phyloP scores from a whole-genome alignment of 2,113 vertebrate genomes.

The Macquaria ambigua region DNA sequence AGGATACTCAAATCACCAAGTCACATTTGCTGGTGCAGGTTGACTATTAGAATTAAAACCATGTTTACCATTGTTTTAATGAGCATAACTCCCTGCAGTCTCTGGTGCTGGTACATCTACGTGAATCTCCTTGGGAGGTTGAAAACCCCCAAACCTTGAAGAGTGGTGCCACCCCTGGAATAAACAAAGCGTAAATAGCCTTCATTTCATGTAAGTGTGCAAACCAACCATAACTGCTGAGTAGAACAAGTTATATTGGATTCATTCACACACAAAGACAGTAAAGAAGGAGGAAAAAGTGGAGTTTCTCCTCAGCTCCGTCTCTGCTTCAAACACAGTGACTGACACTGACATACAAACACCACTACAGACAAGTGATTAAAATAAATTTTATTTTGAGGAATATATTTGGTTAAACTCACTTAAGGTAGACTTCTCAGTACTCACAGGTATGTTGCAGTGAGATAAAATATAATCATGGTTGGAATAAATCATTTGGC shows the following conservation, averaged over 20 bases:
- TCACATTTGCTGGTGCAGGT: neutral
- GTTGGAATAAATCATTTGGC: slow-evolving; percentile 65
- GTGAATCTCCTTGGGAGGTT: neutral
- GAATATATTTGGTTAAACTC: slow-evolving; percentile 64
- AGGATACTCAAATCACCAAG: neutral
- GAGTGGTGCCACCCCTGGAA: neutral
- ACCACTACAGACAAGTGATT: slow-evolving; percentile 33
- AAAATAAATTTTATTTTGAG: slow-evolving; percentile 79
- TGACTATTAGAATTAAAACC: neutral
- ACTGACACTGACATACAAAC: neutral
- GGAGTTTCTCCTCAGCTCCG: neutral
- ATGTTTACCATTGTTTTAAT: neutral
- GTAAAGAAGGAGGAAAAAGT: neutral
- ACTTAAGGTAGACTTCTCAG: slow-evolving; percentile 23
- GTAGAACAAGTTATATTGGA: neutral
- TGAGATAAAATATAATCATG: slow-evolving; percentile 15
- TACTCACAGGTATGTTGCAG: slow-evolving; percentile 21
- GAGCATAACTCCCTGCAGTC: neutral
- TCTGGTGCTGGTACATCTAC: no score
- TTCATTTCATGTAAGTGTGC: neutral
- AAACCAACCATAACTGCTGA: neutral
- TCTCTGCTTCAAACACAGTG: neutral
- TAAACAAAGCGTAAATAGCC: neutral
- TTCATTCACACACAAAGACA: neutral
- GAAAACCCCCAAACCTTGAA: neutral